Percentiles rank a stretch among this genome's conserved stretches.
These are phyloP conservation scores for Nanger granti DNA, from an alignment of 2,113 vertebrate genomes.

Conservation along the genomic window DNA sequence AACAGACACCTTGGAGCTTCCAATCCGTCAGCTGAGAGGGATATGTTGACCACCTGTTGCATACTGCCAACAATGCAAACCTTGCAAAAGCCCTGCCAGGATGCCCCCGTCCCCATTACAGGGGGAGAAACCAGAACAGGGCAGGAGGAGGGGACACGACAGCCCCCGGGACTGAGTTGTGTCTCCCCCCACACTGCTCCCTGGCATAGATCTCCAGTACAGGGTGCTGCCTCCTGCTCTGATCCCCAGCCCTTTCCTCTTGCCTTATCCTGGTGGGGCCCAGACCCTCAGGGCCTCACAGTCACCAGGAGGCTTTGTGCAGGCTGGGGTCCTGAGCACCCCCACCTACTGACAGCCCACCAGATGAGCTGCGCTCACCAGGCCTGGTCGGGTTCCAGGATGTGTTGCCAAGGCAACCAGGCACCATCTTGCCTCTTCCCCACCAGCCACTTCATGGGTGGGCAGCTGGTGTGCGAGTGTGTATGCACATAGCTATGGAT, in stretches of 20 bases:
- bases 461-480: neutral
- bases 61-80: neutral
- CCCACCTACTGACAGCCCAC: neutral
- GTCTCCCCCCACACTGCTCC: neutral
- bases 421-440: neutral
- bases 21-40: neutral
- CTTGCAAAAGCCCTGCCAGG: neutral
- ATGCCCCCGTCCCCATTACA: neutral
- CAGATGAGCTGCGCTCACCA: neutral
- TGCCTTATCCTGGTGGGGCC: no score
- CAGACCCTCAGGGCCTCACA: no score
- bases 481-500: fast-evolving
- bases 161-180: neutral
- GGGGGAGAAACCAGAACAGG: neutral
- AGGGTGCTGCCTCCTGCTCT: neutral
- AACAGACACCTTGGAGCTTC: neutral
- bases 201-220: neutral
- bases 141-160: neutral
- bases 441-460: neutral
- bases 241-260: neutral
- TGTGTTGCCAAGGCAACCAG: conserved; percentile 52
- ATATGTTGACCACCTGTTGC: neutral
- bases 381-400: neutral
- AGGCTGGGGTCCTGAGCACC: neutral
- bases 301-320: neutral